A percentile compares a stretch with the other conserved stretches of the same genome.
These are phyloP conservation scores for Spodoptera picta DNA, from an alignment of 2,888 invertebrate genomes.

Conservation along the genomic window DNA sequence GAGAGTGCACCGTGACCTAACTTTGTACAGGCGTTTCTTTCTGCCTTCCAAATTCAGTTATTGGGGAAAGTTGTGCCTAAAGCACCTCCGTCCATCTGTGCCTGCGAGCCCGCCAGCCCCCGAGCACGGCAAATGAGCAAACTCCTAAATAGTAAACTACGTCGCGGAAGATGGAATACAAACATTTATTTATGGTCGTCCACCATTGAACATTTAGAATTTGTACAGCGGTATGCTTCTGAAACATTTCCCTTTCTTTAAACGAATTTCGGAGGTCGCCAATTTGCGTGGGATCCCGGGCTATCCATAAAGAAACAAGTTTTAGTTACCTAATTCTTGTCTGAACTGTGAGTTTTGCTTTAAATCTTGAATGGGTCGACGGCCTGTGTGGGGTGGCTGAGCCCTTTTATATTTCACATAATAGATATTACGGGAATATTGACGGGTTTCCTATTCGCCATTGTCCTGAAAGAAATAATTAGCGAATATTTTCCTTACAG, in stretches of 20 bases:
- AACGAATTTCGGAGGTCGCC: constrained; percentile 57
- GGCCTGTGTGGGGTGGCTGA: constrained; percentile 12
- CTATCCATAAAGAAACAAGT: constrained; percentile 40
- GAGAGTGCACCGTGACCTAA: constrained; percentile 11
- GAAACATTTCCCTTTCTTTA: constrained; percentile 68
- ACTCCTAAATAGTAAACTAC: constrained; percentile 48
- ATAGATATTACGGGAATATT: not conserved
- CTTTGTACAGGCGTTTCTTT: constrained; percentile 18
- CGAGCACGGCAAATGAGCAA: constrained; percentile 35
- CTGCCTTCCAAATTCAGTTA: constrained; percentile 35
- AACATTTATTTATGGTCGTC: constrained; percentile 50
- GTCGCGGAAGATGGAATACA: constrained; percentile 40
- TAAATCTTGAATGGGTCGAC: constrained; percentile 20
- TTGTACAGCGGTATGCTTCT: constrained; percentile 69
- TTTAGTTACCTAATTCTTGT: constrained; percentile 35
- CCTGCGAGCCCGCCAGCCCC: constrained; percentile 10
- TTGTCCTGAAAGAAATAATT: constrained; percentile 3
- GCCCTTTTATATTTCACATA: not conserved
- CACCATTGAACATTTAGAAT: constrained; percentile 48
- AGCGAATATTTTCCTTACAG: not conserved
- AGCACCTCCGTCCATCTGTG: constrained; percentile 30
- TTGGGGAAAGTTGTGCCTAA: constrained; percentile 40
- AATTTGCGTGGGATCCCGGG: constrained; percentile 50
- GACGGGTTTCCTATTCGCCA: constrained; percentile 11
- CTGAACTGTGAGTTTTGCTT: constrained; percentile 21